Percentiles rank a stretch among this genome's conserved stretches.
Conservation (phyloP, 2,888 invertebrate genomes). For the Cyrtodaria siliqua region DNA sequence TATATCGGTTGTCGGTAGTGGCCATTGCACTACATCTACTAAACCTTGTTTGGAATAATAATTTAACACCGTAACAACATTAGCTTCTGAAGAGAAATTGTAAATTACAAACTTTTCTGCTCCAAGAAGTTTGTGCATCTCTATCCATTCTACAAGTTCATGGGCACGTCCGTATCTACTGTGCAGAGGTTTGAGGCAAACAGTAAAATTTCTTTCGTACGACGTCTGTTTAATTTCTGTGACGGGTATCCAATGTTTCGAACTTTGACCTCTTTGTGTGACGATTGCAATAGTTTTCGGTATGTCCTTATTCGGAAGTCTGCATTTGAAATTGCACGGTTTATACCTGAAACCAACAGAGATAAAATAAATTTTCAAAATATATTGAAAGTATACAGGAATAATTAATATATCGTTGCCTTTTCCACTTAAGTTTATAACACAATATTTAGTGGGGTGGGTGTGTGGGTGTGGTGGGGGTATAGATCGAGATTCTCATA, state of each 20-base stretch:
- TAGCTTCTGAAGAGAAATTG: constrained; percentile 73
- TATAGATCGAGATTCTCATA: too few species aligned
- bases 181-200: constrained; percentile 77
- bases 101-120: constrained; percentile 81
- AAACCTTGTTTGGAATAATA: constrained; percentile 71
- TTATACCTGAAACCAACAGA: neutral
- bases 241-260: neutral
- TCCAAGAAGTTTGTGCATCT: constrained; percentile 81
- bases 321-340: neutral
- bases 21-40: constrained; percentile 79
- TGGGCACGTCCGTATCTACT: constrained; percentile 71
- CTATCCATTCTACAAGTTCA: constrained; percentile 83
- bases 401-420: too few species aligned
- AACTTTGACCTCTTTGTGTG: neutral
- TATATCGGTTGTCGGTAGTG: constrained; percentile 53
- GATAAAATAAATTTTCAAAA: too few species aligned
- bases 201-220: constrained; percentile 64
- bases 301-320: neutral
- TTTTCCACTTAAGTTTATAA: too few species aligned
- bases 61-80: constrained; percentile 70
- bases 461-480: too few species aligned
- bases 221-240: neutral
- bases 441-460: too few species aligned
- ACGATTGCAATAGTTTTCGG: neutral
- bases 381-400: too few species aligned